Base-by-base conservation (phyloP, 2,113 vertebrate genomes). In the Cephalopterus ornatus region DNA sequence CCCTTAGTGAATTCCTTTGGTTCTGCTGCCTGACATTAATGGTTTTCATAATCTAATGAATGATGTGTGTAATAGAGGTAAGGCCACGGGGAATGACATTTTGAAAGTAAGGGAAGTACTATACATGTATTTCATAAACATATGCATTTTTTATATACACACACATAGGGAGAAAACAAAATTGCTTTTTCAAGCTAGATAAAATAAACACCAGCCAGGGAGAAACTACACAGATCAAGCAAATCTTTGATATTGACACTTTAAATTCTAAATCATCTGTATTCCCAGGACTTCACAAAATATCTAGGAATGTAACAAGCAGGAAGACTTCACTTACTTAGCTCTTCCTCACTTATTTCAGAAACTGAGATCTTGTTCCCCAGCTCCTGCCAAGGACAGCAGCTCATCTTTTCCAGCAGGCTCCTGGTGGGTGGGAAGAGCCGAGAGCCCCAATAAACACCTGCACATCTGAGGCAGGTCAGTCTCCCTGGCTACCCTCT, bases 21-120 rank as follows among this genome's bases (percentile, higher is more conserved):
- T 98, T 99, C 97, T 98, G 98, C 97, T 98, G 98, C 98, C 98
- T 98, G 98, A 98, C 99, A 98, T 98, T 99, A 99, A 99, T 99
- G 98, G 98, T 98, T 98, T 98, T 98, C 98, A 98, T 99, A 99
- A 99, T 99, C 98, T 99, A 98, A 99, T 99, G 98, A 99, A 98
- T 98, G 98, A 98, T 99, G 98, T 98, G 98, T 98, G 98, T 98
- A 98, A 97, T 97, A 95, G 97, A 98, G 97, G 97, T 95, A 97
- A 98, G 98, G 98, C 98, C 97, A 98, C 94, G 96, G 98, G 96
- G 97, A 98, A 98, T 89, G 97, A 98, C 92, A 94, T 89, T 90
- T 95, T 90, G 81, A 92, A 96, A 93, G 70, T 75, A 92, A 80
- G 58, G 61, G 77, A 94, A 94, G 85, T 75, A 62, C 93, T 94